Evolutionary conservation across 1,140 invertebrate species (phyloP).

Genomic region (Drosophila pandora): DNA sequence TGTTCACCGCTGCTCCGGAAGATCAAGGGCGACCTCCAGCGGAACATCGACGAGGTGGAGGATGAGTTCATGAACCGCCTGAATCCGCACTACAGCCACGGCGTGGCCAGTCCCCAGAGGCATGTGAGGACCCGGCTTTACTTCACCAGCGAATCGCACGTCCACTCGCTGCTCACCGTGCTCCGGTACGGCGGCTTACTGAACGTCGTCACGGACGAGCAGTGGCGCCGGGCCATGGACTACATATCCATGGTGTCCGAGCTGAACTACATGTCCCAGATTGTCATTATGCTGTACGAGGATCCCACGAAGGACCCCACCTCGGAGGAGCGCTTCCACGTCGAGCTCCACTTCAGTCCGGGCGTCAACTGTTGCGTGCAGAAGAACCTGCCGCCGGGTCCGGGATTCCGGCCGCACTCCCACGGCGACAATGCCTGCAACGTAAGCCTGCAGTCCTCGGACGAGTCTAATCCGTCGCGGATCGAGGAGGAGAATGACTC

Average conservation of each 20-base stretch:
- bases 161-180: slow-evolving; percentile 98
- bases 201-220: slow-evolving; percentile 96
- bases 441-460: slow-evolving; percentile 59
- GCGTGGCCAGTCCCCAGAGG: slow-evolving; percentile 98
- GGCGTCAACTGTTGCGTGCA: slow-evolving; percentile 98
- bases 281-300: slow-evolving; percentile 99
- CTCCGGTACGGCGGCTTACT: slow-evolving; percentile 96
- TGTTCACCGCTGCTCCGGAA: slow-evolving; percentile 98
- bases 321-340: slow-evolving; percentile 96
- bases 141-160: slow-evolving; percentile 99
- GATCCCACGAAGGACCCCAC: slow-evolving; percentile 97
- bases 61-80: slow-evolving; percentile 97
- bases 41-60: slow-evolving; percentile 94
- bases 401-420: slow-evolving; percentile 96
- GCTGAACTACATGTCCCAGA: slow-evolving; percentile 99
- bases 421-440: slow-evolving; percentile 87
- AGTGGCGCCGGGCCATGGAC: slow-evolving; percentile 99
- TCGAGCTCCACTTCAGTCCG: slow-evolving; percentile 98
- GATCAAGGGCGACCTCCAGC: slow-evolving; percentile 96
- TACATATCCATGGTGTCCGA: slow-evolving; percentile 99
- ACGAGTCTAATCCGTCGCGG: slow-evolving; percentile 84
- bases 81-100: slow-evolving; percentile 98
- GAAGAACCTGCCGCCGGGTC: slow-evolving; percentile 96
- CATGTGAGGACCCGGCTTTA: slow-evolving; percentile 98
- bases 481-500: slow-evolving; percentile 89